Percentiles rank a stretch among this genome's conserved stretches.
Conservation (phyloP, 2,113 vertebrate species). For the Pogona vitticeps region DNA sequence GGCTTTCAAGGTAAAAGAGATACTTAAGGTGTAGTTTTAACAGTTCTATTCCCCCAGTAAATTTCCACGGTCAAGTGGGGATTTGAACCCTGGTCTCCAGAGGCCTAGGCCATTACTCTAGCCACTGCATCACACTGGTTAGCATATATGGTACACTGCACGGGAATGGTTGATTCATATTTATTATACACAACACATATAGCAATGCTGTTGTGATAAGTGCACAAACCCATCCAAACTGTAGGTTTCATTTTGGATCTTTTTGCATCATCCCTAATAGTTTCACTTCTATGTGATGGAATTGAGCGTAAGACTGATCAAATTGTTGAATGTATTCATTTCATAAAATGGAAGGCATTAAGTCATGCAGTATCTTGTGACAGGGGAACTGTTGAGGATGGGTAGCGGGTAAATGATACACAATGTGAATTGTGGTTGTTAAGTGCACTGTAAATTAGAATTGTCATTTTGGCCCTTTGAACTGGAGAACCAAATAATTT, state of each 20-base stretch:
- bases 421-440: background rate
- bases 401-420: background rate
- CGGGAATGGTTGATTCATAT: background rate
- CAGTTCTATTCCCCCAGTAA: no score
- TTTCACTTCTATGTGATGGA: background rate
- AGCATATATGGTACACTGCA: no score
- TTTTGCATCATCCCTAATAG: background rate
- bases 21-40: no score
- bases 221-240: background rate
- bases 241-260: background rate
- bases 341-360: background rate
- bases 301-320: background rate
- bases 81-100: no score
- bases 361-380: background rate
- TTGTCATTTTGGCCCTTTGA: background rate
- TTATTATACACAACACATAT: background rate
- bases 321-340: background rate
- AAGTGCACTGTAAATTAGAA: slow-evolving; percentile 1
- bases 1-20: no score
- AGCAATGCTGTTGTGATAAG: background rate
- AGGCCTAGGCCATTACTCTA: no score
- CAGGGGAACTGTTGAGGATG: background rate
- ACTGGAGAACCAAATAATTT: background rate
- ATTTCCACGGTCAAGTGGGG: no score
- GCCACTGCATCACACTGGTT: no score